These are phyloP conservation scores for Lagopus muta DNA, from an alignment of 2,113 vertebrate species.

Conservation along the genomic window DNA sequence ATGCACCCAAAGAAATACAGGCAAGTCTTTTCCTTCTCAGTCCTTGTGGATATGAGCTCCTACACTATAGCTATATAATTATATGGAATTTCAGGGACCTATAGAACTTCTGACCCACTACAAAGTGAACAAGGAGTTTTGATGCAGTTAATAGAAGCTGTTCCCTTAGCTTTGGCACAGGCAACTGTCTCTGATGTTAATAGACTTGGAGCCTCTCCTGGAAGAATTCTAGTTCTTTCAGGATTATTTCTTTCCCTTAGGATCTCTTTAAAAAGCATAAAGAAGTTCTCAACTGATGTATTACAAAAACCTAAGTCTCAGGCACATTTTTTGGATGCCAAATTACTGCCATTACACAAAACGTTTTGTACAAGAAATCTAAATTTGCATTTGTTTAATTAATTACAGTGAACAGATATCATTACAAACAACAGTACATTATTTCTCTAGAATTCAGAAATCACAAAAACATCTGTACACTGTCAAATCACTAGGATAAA, in stretches of 20 bases:
- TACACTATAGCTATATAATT: neutral
- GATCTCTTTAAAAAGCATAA: neutral
- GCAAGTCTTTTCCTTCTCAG: neutral
- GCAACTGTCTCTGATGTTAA: neutral
- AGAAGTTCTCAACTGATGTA: neutral
- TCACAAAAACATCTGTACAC: fast-evolving
- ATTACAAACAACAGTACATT: neutral
- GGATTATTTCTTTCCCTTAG: neutral
- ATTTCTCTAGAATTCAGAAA: neutral
- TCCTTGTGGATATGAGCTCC: neutral
- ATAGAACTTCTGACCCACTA: neutral
- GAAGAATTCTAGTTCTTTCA: neutral
- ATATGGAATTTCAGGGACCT: neutral
- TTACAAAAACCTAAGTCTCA: neutral
- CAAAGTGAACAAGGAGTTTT: fast-evolving
- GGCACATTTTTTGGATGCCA: neutral
- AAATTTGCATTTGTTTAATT: neutral
- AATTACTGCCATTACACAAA: neutral
- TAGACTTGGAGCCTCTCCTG: neutral
- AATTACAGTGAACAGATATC: neutral
- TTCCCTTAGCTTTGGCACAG: neutral
- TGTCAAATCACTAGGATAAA: neutral
- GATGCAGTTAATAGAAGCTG: neutral
- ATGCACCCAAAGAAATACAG: fast-evolving
- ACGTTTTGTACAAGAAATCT: neutral